Conservation (phyloP, 2,888 invertebrate species). For the Maniola hyperantus region DNA sequence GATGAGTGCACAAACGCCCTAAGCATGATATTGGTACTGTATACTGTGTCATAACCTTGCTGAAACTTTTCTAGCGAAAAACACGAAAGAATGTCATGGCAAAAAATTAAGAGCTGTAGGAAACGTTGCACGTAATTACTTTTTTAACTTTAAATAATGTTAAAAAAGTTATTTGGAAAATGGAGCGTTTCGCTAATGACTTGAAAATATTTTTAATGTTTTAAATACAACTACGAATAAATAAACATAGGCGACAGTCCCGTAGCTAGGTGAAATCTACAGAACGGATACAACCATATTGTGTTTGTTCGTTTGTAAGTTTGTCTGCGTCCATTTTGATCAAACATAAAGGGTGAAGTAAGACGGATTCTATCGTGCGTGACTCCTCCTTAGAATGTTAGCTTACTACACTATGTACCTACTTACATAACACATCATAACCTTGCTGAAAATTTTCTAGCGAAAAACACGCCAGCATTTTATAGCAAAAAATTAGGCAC, state of each 20-base stretch:
- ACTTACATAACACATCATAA: neutral
- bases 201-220: neutral
- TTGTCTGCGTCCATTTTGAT: too few species aligned
- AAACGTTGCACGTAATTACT: neutral
- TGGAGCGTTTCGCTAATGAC: neutral
- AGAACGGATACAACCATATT: too few species aligned
- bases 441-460: neutral
- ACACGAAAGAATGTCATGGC: neutral
- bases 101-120: neutral
- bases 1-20: too few species aligned
- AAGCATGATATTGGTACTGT: too few species aligned
- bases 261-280: too few species aligned
- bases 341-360: too few species aligned
- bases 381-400: constrained; percentile 25
- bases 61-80: neutral
- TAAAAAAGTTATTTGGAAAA: constrained; percentile 9
- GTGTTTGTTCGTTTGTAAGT: too few species aligned
- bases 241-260: neutral
- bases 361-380: constrained; percentile 24
- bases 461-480: neutral
- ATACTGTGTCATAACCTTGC: too few species aligned
- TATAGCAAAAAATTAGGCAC: too few species aligned
- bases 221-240: neutral
- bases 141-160: too few species aligned
- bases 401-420: constrained; percentile 7